Evolutionary conservation across 2,113 vertebrate species (phyloP).

Genomic region (Macrotis lagotis): DNA sequence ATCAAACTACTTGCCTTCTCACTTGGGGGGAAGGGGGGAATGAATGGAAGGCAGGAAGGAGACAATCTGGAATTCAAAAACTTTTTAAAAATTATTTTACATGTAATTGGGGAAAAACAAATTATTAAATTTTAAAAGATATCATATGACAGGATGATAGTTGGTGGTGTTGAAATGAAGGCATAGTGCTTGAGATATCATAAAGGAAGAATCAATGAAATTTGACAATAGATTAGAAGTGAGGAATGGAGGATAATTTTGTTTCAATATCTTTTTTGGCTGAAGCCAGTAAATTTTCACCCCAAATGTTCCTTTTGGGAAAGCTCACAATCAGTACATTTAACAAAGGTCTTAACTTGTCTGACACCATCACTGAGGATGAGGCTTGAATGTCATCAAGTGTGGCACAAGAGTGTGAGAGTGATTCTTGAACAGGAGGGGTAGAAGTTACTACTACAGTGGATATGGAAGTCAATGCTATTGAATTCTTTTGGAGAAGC

Average conservation of each 20-base stretch:
- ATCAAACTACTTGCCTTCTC: too few species aligned
- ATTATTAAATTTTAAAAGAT: not conserved
- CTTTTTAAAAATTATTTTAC: too few species aligned
- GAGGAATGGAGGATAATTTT: not conserved
- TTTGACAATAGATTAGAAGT: not conserved
- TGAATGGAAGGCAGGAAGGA: too few species aligned
- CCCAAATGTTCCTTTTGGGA: conserved; percentile 31
- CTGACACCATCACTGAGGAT: conserved; percentile 46
- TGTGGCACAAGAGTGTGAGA: conserved; percentile 44
- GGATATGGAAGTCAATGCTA: conserved; percentile 1
- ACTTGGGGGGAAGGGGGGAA: too few species aligned
- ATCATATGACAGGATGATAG: not conserved
- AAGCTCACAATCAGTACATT: conserved; percentile 46
- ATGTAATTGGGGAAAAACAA: too few species aligned
- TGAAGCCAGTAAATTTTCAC: conserved; percentile 13
- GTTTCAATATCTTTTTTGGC: not conserved
- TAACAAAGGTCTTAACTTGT: conserved; percentile 63
- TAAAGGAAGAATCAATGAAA: not conserved
- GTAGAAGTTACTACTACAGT: conserved; percentile 18
- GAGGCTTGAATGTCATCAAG: conserved; percentile 22
- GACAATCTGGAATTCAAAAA: too few species aligned
- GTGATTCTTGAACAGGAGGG: not conserved
- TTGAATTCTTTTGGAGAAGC: not conserved
- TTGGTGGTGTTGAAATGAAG: not conserved
- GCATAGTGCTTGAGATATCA: not conserved